Conservation (phyloP, 2,888 invertebrate genomes). For the Epistrophe grossulariae region DNA sequence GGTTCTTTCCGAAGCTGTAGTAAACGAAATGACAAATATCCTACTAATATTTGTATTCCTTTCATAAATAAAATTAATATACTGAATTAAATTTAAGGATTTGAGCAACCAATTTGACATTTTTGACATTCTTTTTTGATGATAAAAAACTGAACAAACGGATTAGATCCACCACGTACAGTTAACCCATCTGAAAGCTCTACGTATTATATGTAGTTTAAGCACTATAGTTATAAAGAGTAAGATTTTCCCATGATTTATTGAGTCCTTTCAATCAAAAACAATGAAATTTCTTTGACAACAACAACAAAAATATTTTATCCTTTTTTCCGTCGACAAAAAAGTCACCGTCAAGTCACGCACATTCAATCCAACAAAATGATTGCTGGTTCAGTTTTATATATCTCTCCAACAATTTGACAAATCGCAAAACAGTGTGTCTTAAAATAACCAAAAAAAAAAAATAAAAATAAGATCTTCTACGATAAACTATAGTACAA, state of each 20-base stretch:
- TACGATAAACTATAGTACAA: constrained; percentile 56
- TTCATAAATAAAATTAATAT: too few relatives aligned
- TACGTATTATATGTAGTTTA: not conserved
- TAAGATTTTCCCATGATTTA: not conserved
- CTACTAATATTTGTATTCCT: too few relatives aligned
- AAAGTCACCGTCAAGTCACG: constrained; percentile 31
- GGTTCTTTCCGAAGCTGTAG: too few relatives aligned
- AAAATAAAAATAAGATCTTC: constrained; percentile 48
- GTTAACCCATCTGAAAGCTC: not conserved
- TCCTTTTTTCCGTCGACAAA: not conserved
- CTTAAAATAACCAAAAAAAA: constrained; percentile 32
- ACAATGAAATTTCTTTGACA: not conserved
- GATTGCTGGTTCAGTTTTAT: constrained; percentile 47
- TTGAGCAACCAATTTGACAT: too few relatives aligned
- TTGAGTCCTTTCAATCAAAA: not conserved
- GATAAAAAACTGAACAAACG: too few relatives aligned
- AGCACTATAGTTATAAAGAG: not conserved
- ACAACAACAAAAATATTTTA: not conserved
- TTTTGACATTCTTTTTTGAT: too few relatives aligned
- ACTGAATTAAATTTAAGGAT: too few relatives aligned
- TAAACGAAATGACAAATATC: too few relatives aligned
- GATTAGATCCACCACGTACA: too few relatives aligned
- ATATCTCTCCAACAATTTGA: constrained; percentile 47
- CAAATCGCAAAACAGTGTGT: constrained; percentile 57
- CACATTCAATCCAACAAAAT: constrained; percentile 29